Percentiles rank a stretch among this genome's conserved stretches.
Conservation (phyloP, 1,140 invertebrate species). For the Psilanteris sp. region DNA sequence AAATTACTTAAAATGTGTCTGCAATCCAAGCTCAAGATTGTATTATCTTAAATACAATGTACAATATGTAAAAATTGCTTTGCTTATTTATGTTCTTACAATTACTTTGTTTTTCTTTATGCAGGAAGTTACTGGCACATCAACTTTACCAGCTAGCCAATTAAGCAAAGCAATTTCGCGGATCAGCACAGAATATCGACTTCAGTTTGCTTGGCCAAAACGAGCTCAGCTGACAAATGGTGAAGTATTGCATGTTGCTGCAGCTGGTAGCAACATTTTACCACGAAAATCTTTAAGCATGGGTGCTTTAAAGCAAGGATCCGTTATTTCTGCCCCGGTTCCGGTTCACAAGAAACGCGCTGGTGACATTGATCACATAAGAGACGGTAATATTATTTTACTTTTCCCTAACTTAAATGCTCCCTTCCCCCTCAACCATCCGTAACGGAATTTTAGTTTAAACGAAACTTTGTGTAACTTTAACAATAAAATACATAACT, state of each 20-base stretch:
- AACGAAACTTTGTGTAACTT: too few relatives aligned
- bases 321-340: constrained; percentile 72
- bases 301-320: constrained; percentile 88
- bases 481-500: too few relatives aligned
- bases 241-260: constrained; percentile 78
- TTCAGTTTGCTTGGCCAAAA: constrained; percentile 92
- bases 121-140: constrained; percentile 78
- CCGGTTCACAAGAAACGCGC: constrained; percentile 84
- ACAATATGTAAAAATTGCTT: not conserved
- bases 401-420: too few relatives aligned
- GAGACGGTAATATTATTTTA: constrained; percentile 60
- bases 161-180: constrained; percentile 86
- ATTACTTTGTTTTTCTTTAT: constrained; percentile 16
- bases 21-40: too few relatives aligned
- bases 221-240: constrained; percentile 81
- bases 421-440: too few relatives aligned
- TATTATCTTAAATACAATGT: too few relatives aligned
- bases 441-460: too few relatives aligned
- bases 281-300: constrained; percentile 92
- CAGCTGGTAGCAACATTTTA: constrained; percentile 77
- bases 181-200: constrained; percentile 91
- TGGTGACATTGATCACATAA: constrained; percentile 77
- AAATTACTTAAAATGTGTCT: too few relatives aligned
- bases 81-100: not conserved
- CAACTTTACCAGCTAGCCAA: constrained; percentile 80